These are phyloP conservation scores for Julus scanicus DNA, from an alignment of 2,888 invertebrate species.

Conservation along the genomic window DNA sequence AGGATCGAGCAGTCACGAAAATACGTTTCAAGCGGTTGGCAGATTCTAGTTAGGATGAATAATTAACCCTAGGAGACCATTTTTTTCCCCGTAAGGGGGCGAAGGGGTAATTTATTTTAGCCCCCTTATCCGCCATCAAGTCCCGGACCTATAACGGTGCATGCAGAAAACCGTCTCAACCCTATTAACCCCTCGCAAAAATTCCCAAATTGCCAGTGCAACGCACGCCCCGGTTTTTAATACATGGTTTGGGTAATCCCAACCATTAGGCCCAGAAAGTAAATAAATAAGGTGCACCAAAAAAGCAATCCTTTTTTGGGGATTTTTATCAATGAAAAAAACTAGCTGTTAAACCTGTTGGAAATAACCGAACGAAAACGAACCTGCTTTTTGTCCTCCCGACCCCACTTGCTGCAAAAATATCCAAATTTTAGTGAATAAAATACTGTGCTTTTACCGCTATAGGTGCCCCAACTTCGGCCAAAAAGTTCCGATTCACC, in stretches of 20 bases:
- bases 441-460: background rate
- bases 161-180: slow-evolving; percentile 2
- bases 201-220: background rate
- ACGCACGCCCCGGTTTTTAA: slow-evolving; percentile 15
- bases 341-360: background rate
- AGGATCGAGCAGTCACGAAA: background rate
- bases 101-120: background rate
- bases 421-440: background rate
- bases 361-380: background rate
- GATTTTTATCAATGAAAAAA: slow-evolving; percentile 43
- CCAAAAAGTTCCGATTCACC: background rate
- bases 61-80: background rate
- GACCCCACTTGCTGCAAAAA: background rate
- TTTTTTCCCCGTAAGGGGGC: background rate
- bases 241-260: slow-evolving; percentile 30
- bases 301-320: background rate
- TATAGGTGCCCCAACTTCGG: background rate
- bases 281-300: background rate
- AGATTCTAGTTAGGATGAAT: background rate
- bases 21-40: background rate
- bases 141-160: slow-evolving; percentile 7
- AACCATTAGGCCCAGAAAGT: background rate
- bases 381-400: background rate
- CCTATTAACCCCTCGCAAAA: background rate
- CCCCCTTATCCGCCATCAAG: slow-evolving; percentile 1